Percentiles rank a stretch among this genome's conserved stretches.
These are phyloP conservation scores for Dioctria linearis DNA, from an alignment of 2,888 invertebrate species.

Conservation along the genomic window DNA sequence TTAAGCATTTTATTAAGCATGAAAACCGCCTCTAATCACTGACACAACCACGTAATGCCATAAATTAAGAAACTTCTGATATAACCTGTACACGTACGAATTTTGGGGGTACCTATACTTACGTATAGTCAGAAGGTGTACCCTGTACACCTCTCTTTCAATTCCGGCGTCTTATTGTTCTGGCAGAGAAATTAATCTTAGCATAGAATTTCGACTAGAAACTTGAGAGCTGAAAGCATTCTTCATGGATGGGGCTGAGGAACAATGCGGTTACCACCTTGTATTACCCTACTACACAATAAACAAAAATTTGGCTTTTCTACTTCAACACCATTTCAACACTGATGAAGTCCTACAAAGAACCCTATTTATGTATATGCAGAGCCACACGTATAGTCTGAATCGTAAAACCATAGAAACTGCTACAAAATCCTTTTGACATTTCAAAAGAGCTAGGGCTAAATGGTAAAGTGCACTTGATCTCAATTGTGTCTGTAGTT, in stretches of 20 bases:
- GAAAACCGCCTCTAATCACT: constrained; percentile 37
- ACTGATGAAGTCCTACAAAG: neutral
- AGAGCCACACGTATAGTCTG: neutral
- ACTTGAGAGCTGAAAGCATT: constrained; percentile 28
- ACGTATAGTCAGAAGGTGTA: too few species aligned
- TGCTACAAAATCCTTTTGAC: neutral
- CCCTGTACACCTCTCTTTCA: constrained; percentile 1
- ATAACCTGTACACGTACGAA: constrained; percentile 4
- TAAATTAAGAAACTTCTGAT: constrained; percentile 32
- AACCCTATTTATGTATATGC: neutral
- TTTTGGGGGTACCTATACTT: neutral
- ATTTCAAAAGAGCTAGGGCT: neutral
- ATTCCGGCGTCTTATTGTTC: constrained; percentile 16
- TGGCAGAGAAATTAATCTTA: constrained; percentile 22
- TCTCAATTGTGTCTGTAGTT: neutral
- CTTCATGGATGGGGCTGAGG: neutral
- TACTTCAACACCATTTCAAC: neutral
- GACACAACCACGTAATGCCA: constrained; percentile 30
- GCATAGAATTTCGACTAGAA: constrained; percentile 25
- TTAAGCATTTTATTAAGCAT: constrained; percentile 42
- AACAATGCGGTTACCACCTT: neutral
- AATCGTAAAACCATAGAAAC: neutral
- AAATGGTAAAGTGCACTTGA: constrained; percentile 1
- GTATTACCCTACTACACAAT: neutral
- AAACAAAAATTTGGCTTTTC: constrained; percentile 30